phyloP scores from a whole-genome alignment of 2,888 invertebrate genomes.

The Teleiodes luculella region DNA sequence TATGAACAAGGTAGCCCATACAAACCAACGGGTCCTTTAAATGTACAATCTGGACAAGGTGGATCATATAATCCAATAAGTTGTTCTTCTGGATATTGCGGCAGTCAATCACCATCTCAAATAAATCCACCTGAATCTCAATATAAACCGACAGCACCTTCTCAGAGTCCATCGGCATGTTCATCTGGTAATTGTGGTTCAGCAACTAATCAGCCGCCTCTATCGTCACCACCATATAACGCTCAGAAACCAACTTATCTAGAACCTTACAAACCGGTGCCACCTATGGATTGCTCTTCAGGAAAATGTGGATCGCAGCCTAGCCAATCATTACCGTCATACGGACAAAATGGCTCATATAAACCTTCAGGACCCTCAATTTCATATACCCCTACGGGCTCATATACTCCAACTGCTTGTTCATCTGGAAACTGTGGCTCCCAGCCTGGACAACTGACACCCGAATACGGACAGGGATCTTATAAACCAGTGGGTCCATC shows the following conservation, averaged over 20 bases:
- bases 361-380: neutral
- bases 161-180: conserved; percentile 6
- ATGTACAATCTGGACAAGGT: conserved; percentile 7
- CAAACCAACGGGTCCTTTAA: conserved; percentile 9
- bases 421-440: conserved; percentile 20
- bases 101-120: conserved; percentile 10
- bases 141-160: neutral
- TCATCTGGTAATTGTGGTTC: conserved; percentile 21
- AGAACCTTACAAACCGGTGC: conserved; percentile 5
- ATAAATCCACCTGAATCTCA: conserved; percentile 7
- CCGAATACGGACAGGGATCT: conserved; percentile 1
- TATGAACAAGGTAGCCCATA: too few relatives aligned
- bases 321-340: neutral
- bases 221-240: neutral
- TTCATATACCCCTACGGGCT: neutral
- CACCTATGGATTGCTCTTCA: conserved; percentile 11
- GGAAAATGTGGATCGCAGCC: conserved; percentile 25
- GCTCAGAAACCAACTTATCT: neutral
- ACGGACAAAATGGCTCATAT: neutral
- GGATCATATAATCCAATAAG: neutral
- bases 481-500: conserved; percentile 9
- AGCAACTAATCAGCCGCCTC: conserved; percentile 6
- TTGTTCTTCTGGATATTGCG: conserved; percentile 21
- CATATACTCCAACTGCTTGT: conserved; percentile 8
- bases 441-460: conserved; percentile 8